Conservation (phyloP, 2,113 vertebrate species). For the Heterotis niloticus region DNA sequence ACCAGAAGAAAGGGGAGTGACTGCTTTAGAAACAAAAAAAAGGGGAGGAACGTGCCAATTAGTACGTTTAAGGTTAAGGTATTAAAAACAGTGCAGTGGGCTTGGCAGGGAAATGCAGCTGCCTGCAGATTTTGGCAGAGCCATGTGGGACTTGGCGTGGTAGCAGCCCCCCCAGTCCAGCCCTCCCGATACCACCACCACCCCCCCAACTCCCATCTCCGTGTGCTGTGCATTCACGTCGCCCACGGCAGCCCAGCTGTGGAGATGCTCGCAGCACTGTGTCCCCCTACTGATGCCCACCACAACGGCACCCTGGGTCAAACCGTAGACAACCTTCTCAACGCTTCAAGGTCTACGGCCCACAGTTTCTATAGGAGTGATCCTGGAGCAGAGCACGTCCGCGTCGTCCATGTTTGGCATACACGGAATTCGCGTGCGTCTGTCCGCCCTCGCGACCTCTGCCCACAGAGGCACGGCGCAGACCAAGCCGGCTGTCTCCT, state of each 20-base stretch:
- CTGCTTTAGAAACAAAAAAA: not conserved
- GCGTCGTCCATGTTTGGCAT: constrained; percentile 30
- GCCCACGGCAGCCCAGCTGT: no score
- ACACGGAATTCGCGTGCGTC: not conserved
- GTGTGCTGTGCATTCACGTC: no score
- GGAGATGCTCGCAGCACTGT: no score
- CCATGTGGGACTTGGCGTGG: not conserved
- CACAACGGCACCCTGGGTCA: no score
- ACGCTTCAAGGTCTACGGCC: no score
- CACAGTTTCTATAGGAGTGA: no score
- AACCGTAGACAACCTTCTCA: not conserved
- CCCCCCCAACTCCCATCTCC: no score
- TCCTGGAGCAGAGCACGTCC: no score
- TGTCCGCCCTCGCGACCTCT: not conserved
- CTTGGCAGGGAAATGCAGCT: not conserved
- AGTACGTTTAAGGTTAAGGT: not conserved
- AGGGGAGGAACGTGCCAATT: not conserved
- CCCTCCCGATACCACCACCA: not conserved
- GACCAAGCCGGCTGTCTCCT: not conserved
- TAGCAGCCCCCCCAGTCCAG: not conserved
- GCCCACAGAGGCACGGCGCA: not conserved
- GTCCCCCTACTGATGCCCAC: no score
- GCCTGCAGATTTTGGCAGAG: not conserved
- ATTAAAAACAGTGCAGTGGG: not conserved
- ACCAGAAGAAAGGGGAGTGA: not conserved